Base-by-base conservation (phyloP, 2,113 vertebrate species). In the Boulengeromyrus knoepffleri region DNA sequence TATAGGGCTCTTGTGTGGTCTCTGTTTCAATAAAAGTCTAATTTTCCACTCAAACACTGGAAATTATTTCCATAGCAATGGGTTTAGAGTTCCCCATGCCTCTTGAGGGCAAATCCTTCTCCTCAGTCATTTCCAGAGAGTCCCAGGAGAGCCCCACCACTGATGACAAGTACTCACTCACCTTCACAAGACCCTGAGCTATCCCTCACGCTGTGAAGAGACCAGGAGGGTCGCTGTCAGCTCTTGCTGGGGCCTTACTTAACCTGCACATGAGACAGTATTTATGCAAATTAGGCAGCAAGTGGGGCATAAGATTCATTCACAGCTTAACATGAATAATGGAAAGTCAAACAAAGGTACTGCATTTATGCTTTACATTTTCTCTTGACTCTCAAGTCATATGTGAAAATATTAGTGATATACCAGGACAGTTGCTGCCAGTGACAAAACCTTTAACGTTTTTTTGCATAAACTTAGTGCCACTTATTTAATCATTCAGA, bases 41-140 rank as follows among this genome's bases (percentile, higher is more conserved):
- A 94, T 96, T 96, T 96, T 96, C 95, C 96, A 95, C 93, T 95
- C 90, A 87, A 93, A 91, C 92, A 92, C 93, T 95, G 95, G 95
- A 95, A 96, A 96, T 92, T 93, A 74, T 88, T 90, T 91, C 90
- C 91, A 91, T 92, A 88, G 91, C 91, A 91, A 93, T 91, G 74
- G 91, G 90, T 92, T 58, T 89, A 89, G 90, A 93, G 92, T 88
- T 92, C 58, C 53, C 91, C 88, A 90, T 91, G 84, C 58, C 84
- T 90, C 80, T 89, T 89, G 88, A 90, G 88, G 31, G 74, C 42
- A 31, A 87, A 49, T 85, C 7, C 6, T 31, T n/a, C 84, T 83
- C 89, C 49, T 50, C 83, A 47, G 19, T 85, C 45, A 62, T 90
- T 80, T 42, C 13, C 5, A 87, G 91, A 88, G 91, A 74, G 90